These are phyloP conservation scores for Cepphus grylle DNA, from an alignment of 2,113 vertebrate species.

Conservation along the genomic window DNA sequence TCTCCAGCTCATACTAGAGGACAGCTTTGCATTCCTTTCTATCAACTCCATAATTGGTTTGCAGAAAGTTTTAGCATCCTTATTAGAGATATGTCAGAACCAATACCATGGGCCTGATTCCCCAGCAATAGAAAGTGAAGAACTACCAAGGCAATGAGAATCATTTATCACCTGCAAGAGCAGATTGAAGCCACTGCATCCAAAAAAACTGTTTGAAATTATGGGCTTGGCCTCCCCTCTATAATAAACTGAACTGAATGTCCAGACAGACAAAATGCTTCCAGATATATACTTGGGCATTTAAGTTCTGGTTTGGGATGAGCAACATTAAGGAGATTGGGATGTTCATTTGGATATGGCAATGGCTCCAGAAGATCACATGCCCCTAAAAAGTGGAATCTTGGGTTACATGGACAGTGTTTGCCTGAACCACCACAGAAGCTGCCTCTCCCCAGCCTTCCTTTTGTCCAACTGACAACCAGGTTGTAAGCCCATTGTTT, in stretches of 20 bases:
- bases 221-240: background rate
- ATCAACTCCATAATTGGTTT: constrained; percentile 45
- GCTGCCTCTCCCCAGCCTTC: background rate
- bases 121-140: constrained; percentile 10
- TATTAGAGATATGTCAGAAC: constrained; percentile 36
- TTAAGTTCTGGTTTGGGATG: background rate
- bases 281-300: background rate
- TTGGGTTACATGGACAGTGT: background rate
- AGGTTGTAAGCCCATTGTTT: background rate
- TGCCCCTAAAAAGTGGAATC: background rate
- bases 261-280: background rate
- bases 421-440: background rate
- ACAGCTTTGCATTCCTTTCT: constrained; percentile 43
- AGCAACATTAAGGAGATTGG: background rate
- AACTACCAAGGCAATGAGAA: background rate
- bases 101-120: background rate
- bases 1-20: background rate
- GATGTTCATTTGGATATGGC: background rate
- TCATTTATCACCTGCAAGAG: background rate
- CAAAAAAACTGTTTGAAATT: background rate
- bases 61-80: constrained; percentile 47
- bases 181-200: background rate
- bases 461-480: background rate
- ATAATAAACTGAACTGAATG: background rate
- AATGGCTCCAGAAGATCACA: background rate